Evolutionary conservation across 2,797 vertebrate species (phyloP), one percentile per base, ranked within the genome.

Genomic region (Microctenopoma lineatum): DNA sequence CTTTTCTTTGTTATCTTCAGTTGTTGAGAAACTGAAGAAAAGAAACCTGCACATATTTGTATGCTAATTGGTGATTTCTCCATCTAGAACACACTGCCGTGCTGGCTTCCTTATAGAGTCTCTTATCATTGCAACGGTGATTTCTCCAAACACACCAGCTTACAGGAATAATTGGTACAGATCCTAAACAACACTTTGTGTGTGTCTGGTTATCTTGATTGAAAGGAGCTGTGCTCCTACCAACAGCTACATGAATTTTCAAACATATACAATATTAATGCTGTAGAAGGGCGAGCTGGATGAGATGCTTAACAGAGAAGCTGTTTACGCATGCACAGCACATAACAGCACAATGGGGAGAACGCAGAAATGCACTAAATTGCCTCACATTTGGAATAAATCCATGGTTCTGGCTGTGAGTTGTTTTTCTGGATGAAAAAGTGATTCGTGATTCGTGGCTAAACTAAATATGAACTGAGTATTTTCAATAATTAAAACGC

Each of bases 401-500:
- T 21, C 60, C 11, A 38, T 27, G 27, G 11, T 61, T 81, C 70
- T 70, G 54, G 51, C 58, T 86, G 57, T 54, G 41, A 68, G 38
- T 74, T 71, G 54, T 65, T 75, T 45, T 63, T 64, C 58, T 38
- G 77, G 59, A 87, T 85, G 63, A 78, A 86, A 82, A 87, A 87
- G 67, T 74, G 13, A 85, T 75, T 59, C 36, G 67, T 74, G 13
- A 85, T 75, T 59, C 36, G 45, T 61, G 61, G 70, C 66, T 81
- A 86, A 87, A 79, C 73, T 74, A 54, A 84, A 84, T 61, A 66
- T 81, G 81, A 89, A 79, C 61, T 39, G n/a, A 73, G 59, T 57
- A 16, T 73, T 87, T 87, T 90, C 73, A 90, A 87, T 90, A 83
- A 92, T 92, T 91, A 88, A 92, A 89, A 71, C 64, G 1, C 75